These are phyloP conservation scores for Trichonephila inaurata DNA, from an alignment of 1,140 invertebrate genomes.

Conservation along the genomic window DNA sequence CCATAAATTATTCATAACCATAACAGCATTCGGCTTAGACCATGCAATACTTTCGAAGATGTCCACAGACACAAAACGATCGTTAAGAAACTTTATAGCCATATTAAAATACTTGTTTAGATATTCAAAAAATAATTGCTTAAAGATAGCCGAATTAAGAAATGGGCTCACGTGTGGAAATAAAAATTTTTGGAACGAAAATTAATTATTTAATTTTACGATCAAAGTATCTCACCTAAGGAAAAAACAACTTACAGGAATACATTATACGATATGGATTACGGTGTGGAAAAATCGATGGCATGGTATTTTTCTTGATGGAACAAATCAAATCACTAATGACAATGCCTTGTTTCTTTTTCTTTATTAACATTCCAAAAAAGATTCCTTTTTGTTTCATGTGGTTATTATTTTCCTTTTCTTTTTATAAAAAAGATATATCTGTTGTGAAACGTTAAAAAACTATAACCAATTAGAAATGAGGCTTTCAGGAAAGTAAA, in stretches of 20 bases:
- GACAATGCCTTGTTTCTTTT: not conserved
- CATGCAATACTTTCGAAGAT: not conserved
- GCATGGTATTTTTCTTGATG: not conserved
- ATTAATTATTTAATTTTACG: constrained; percentile 29
- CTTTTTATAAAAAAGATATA: not conserved
- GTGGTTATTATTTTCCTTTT: not conserved
- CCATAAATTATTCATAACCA: not conserved
- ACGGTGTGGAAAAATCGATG: not conserved
- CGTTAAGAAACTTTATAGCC: not conserved
- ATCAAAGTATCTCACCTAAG: not conserved
- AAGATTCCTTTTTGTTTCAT: not conserved
- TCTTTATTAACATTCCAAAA: not conserved
- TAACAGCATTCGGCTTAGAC: not conserved
- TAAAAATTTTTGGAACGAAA: not conserved
- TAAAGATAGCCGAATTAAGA: not conserved
- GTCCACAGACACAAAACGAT: not conserved
- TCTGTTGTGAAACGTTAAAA: not conserved
- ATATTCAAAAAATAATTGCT: not conserved
- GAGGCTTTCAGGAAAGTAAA: not conserved
- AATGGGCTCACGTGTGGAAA: not conserved
- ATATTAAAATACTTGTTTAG: not conserved
- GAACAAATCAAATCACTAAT: not conserved
- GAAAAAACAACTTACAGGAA: not conserved
- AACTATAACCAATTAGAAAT: not conserved
- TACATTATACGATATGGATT: not conserved